These are phyloP conservation scores for Dunckerocampus dactyliophorus DNA, from an alignment of 2,113 vertebrate species.

Conservation along the genomic window DNA sequence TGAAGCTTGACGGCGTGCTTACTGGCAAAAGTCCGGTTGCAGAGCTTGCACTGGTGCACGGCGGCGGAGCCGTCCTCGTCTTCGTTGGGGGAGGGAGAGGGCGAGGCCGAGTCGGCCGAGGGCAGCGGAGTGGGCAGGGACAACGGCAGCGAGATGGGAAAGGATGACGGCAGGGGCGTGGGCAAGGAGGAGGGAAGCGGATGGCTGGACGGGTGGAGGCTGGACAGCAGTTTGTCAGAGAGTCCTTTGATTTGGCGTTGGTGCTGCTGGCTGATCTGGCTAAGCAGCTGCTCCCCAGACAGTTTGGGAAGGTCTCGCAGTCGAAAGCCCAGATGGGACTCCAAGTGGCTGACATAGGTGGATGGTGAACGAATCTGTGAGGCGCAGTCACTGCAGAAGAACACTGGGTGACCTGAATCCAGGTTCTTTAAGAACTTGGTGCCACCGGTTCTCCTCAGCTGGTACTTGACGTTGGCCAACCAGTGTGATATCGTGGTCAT, in stretches of 20 bases:
- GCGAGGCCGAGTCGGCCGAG: conserved; percentile 59
- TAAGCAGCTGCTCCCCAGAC: conserved; percentile 89
- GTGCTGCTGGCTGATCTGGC: conserved; percentile 80
- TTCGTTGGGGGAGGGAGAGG: conserved; percentile 83
- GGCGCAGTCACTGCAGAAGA: conserved; percentile 98
- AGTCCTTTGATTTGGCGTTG: conserved; percentile 86
- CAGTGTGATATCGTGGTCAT: conserved; percentile 99
- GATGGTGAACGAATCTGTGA: conserved; percentile 98
- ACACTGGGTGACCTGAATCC: conserved; percentile 97
- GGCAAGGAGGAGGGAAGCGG: conserved; percentile 60
- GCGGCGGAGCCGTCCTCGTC: conserved; percentile 80
- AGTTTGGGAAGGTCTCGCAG: conserved; percentile 94
- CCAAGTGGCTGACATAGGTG: conserved; percentile 95
- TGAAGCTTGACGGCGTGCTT: conserved; percentile 99
- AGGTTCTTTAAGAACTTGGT: conserved; percentile 99
- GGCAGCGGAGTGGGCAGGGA: conserved; percentile 49
- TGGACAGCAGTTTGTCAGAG: conserved; percentile 89
- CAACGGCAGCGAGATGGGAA: conserved; percentile 52
- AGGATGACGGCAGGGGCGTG: conserved; percentile 38
- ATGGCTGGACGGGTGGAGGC: conserved; percentile 65
- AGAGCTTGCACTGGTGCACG: conserved; percentile 96
- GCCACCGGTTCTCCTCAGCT: conserved; percentile 96
- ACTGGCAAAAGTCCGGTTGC: conserved; percentile 98
- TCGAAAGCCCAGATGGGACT: conserved; percentile 97
- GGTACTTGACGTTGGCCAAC: conserved; percentile 99